A percentile compares a stretch with the other conserved stretches of the same genome.
Evolutionary conservation across 2,113 vertebrate genomes (phyloP).

Genomic region (Hemichromis elongatus): DNA sequence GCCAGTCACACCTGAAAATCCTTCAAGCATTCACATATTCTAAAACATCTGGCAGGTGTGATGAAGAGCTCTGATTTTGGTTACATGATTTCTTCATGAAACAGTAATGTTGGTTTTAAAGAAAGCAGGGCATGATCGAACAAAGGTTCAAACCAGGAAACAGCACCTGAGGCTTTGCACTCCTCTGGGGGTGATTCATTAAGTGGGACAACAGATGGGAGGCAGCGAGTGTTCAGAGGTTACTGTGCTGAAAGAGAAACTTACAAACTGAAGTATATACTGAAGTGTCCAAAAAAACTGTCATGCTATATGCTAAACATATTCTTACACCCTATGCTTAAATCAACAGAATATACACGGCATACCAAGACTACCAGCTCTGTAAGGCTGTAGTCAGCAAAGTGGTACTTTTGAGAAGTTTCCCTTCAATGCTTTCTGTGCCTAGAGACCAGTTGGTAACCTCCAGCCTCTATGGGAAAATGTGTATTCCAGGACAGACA

Average conservation of each 20-base stretch:
- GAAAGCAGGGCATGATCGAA: not conserved
- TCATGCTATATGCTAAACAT: not conserved
- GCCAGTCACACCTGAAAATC: not conserved
- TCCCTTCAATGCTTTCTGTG: not conserved
- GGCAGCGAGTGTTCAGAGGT: not conserved
- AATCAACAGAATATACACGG: not conserved
- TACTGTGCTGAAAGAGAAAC: not conserved
- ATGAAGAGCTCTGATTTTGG: not conserved
- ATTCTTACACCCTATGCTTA: not conserved
- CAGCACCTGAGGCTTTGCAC: not conserved
- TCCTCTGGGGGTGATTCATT: not conserved
- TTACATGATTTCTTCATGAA: not conserved
- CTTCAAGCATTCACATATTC: not conserved
- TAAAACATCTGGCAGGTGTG: not conserved
- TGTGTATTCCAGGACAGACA: not conserved
- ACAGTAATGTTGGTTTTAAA: not conserved
- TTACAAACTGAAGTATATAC: not conserved
- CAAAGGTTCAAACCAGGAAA: not conserved
- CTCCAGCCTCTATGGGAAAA: not conserved
- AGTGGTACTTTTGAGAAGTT: not conserved
- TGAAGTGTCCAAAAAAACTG: not conserved
- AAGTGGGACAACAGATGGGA: not conserved
- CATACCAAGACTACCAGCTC: not conserved
- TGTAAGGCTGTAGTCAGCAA: not conserved
- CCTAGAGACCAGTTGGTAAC: not conserved